Conservation (phyloP, 2,113 vertebrate genomes). For the Pelodiscus sinensis region DNA sequence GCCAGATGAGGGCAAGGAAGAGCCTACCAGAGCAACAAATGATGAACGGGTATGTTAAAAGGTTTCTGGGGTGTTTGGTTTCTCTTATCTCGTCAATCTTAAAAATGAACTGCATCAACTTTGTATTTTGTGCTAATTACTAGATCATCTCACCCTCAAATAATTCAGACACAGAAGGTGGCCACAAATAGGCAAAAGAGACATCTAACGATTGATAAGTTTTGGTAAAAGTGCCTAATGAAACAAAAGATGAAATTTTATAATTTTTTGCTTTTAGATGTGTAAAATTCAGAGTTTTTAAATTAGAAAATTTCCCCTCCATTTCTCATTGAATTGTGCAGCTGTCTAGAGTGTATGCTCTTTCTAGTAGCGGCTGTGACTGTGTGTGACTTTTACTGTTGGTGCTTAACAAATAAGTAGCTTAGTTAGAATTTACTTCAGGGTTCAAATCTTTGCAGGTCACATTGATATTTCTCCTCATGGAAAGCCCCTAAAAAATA, state of each 20-base stretch:
- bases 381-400: neutral
- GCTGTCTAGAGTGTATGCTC: neutral
- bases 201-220: neutral
- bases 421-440: neutral
- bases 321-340: neutral
- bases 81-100: neutral
- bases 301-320: neutral
- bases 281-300: neutral
- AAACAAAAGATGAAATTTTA: neutral
- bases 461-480: neutral
- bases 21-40: constrained; percentile 87
- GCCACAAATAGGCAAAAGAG: neutral
- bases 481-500: neutral
- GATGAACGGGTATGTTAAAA: constrained; percentile 88
- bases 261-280: neutral
- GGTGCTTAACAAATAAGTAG: neutral
- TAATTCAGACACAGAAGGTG: neutral
- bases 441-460: neutral
- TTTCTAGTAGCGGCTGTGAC: neutral
- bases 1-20: constrained; percentile 86
- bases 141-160: neutral
- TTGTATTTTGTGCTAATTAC: neutral
- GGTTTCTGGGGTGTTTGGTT: neutral
- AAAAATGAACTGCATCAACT: neutral
- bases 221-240: neutral